Base-by-base conservation (phyloP, 2,888 invertebrate genomes). In the Tanypteryx hageni region DNA sequence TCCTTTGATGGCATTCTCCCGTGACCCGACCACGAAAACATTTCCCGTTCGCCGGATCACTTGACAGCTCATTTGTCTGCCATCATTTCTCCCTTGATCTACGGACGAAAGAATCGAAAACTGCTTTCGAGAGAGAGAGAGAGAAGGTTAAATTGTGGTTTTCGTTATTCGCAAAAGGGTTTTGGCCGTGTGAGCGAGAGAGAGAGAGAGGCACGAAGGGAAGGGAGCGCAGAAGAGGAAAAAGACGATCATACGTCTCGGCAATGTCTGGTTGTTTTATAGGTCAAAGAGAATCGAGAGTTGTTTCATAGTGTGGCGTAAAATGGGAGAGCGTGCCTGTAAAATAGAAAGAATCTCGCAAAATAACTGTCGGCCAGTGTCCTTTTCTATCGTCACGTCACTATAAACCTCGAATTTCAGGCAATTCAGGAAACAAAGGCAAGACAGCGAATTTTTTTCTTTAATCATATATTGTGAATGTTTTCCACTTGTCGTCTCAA, bases 61-160 rank as follows among this genome's bases (percentile, higher is more conserved):
- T 27, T 76, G 76, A 76, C 76, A 76, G 76, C 76, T 76, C 76
- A 76, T 76, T 76, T 27, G 22, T 22, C 22, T 76, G 76, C 76
- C 76, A 76, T 76, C 76, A 27, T 76, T 76, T 76, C 22, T 76
- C 76, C 76, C 76, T 76, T 76, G 76, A 76, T 76, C 22, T 76
- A 76, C 22, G 76, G 13, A 4, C 27, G 76, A 76, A 76, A 27
- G 76, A 76, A 27, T 76, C 76, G 76, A 18, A 68, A 64, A n/a
- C 5, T 9, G 64, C 11, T n/a, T 16, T 18, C 64, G n/a, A 27
- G 76, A 76, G 76, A 44, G 44, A 44, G 44, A 44, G 44, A 44
- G 44, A 44, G 44, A 44, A 5, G 44, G 44, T 44, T 44, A 5
- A 76, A 76, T 76, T 76, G 76, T 22, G 76, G 76, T 76, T 76